Evolutionary conservation across 2,113 vertebrate genomes (phyloP).

Genomic region (Lycaon pictus): DNA sequence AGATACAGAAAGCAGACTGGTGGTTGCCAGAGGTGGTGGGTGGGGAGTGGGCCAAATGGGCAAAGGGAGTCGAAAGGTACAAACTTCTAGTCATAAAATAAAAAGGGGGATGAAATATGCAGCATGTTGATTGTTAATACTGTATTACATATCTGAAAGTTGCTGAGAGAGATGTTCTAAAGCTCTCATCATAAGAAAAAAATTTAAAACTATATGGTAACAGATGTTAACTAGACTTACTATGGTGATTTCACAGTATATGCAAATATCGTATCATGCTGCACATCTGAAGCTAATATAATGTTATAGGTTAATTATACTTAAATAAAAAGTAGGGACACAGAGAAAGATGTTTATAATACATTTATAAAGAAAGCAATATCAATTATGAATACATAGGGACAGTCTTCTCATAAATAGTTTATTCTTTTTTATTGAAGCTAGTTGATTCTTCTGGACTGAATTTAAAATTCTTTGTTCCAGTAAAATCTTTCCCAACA

Average conservation of each 20-base stretch:
- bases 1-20: background rate
- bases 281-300: background rate
- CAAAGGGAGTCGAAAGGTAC: background rate
- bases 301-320: background rate
- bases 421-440: background rate
- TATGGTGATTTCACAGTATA: background rate
- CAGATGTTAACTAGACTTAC: background rate
- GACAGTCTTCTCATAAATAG: background rate
- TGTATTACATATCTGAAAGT: background rate
- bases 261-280: background rate
- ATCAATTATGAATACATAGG: background rate
- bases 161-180: background rate
- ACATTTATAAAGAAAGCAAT: conserved; percentile 66
- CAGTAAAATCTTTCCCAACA: background rate
- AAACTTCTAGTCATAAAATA: background rate
- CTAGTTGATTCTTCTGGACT: background rate
- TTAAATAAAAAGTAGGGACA: background rate
- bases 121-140: background rate
- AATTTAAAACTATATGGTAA: background rate
- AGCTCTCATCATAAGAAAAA: background rate
- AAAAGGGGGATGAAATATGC: background rate
- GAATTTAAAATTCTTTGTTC: background rate
- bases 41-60: background rate
- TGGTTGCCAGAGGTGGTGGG: background rate
- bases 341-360: conserved; percentile 43